phyloP scores from a whole-genome alignment of 2,888 invertebrate species.

The Callyntrura sp. region DNA sequence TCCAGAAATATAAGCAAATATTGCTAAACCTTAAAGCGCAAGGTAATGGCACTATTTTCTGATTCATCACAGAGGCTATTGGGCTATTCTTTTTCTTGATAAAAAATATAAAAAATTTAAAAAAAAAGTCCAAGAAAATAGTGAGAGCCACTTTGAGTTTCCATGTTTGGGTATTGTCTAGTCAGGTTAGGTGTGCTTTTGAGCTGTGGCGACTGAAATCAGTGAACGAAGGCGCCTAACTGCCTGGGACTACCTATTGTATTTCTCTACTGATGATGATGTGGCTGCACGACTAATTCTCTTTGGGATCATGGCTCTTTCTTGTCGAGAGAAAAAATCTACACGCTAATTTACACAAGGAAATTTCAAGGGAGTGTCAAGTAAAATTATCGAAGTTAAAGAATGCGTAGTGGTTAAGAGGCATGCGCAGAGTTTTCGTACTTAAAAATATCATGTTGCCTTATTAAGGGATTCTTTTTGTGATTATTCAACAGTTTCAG shows the following conservation, averaged over 20 bases:
- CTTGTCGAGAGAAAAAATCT: background rate
- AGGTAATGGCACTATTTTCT: background rate
- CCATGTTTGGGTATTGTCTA: slow-evolving; percentile 67
- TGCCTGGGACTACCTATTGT: background rate
- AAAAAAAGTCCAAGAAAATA: background rate
- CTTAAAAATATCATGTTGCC: slow-evolving; percentile 48
- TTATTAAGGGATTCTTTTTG: slow-evolving; percentile 62
- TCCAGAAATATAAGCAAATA: too few relatives aligned
- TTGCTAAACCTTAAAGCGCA: too few relatives aligned
- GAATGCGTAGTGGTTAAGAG: slow-evolving; percentile 39
- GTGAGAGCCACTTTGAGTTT: slow-evolving; percentile 4
- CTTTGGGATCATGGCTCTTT: slow-evolving; percentile 25
- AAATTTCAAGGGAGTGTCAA: slow-evolving; percentile 68
- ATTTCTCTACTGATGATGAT: background rate
- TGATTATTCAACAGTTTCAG: slow-evolving; percentile 52
- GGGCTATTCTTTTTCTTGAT: background rate
- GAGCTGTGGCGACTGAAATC: background rate
- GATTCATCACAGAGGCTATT: background rate
- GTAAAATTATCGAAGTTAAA: slow-evolving; percentile 56
- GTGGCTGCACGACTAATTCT: slow-evolving; percentile 7
- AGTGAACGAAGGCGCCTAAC: slow-evolving; percentile 36
- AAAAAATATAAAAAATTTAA: background rate
- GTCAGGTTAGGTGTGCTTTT: slow-evolving; percentile 56
- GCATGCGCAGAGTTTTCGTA: background rate
- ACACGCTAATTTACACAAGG: slow-evolving; percentile 59